Evolutionary conservation across 2,113 vertebrate species (phyloP), one percentile per base, ranked within the genome.

Genomic region (Miniopterus natalensis): DNA sequence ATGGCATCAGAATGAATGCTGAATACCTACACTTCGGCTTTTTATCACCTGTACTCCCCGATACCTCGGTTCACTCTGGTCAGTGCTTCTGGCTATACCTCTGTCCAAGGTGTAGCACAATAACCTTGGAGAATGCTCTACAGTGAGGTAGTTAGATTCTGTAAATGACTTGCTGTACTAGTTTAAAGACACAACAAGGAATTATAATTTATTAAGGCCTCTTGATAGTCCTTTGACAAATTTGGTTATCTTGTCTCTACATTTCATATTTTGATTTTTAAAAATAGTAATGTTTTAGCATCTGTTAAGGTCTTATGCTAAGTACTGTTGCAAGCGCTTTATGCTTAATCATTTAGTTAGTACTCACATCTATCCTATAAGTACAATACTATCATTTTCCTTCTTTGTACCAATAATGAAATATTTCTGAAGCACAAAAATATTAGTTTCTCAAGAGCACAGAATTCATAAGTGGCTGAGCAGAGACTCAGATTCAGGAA

Each of bases 221-320:
- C 36, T 79, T 45, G 51, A 81, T 80, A 74, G 66, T 77, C 18
- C 17, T 95, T 70, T 87, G 74, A 36, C 36, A 97, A 88, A 94
- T 59, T 95, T 88, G 59, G 25, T 66, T 36, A 75, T 68, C 9
- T 92, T 8, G n/a, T 79, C 42, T 93, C 15, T 81, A 20, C 20
- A 55, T 83, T 93, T 88, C 47, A 42, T 78, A 45, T 61, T 66
- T 86, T 47, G 20, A 83, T 88, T 89, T 66, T 83, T 25, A 78
- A 94, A 93, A 78, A 63, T 66, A 86, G 57, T 74, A 65, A 84
- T 81, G 3, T 77, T 89, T 92, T 70, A 87, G n/a, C 29, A 65
- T 94, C 85, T 84, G 79, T 83, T 88, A 66, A 73, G 42, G 13
- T 45, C 3, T 8, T 70, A 23, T 84, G 42, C 25, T 31, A 55